Percentiles rank a stretch among this genome's conserved stretches.
These are phyloP conservation scores for Otocyon megalotis DNA, from an alignment of 2,113 vertebrate genomes.

Conservation along the genomic window DNA sequence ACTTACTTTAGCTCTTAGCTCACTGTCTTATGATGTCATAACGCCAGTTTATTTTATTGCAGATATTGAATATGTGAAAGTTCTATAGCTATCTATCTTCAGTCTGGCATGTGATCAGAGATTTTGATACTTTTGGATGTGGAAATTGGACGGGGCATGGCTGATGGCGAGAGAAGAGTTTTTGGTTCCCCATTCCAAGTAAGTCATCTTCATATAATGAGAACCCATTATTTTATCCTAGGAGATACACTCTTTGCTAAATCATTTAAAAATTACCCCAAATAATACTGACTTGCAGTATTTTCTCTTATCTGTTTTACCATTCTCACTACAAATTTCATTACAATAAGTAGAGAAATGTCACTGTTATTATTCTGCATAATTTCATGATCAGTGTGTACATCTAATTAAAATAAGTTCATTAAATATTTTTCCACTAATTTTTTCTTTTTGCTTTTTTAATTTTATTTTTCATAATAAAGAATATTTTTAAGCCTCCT, in stretches of 20 bases:
- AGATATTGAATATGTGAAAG: background rate
- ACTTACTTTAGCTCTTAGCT: background rate
- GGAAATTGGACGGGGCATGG: background rate
- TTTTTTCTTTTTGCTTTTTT: no score
- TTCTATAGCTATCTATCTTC: background rate
- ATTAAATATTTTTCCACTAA: constrained; percentile 38
- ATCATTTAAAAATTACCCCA: background rate
- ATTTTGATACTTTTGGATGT: background rate
- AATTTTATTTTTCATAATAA: constrained; percentile 59
- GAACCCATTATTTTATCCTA: constrained; percentile 7
- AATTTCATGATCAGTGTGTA: constrained; percentile 61
- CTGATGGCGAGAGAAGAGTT: background rate
- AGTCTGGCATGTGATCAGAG: background rate
- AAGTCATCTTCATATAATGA: constrained; percentile 2
- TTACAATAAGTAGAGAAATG: constrained; percentile 5
- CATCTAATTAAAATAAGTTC: constrained; percentile 51
- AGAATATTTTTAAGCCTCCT: background rate
- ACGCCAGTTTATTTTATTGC: background rate
- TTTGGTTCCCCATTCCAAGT: constrained; percentile 3
- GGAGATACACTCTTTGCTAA: constrained; percentile 46
- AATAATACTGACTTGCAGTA: background rate
- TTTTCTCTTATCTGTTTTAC: constrained; percentile 22
- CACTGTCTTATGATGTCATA: background rate
- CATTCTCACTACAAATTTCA: constrained; percentile 20
- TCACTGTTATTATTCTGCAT: constrained; percentile 24